Conservation (phyloP, 2,888 invertebrate species). For the Blastobasis adustella region DNA sequence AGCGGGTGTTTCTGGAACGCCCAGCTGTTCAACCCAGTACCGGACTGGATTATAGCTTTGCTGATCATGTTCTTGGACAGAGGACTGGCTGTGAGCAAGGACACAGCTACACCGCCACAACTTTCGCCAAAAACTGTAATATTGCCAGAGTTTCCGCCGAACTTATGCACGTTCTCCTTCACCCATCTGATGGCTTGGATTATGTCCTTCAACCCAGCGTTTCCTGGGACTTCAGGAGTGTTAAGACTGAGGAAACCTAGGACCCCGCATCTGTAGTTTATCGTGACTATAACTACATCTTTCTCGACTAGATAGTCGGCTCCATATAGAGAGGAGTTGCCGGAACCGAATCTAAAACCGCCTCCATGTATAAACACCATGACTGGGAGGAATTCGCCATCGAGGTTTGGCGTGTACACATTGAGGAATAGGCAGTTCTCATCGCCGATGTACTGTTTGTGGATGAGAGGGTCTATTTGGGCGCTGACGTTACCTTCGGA, state of each 20-base stretch:
- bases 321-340: constrained; percentile 60
- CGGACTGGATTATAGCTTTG: constrained; percentile 59
- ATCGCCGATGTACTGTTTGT: constrained; percentile 60
- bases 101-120: constrained; percentile 41
- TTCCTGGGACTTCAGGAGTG: constrained; percentile 63
- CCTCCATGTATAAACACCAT: constrained; percentile 77
- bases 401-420: constrained; percentile 77
- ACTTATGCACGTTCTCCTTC: constrained; percentile 53
- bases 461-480: constrained; percentile 63
- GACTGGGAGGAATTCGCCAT: constrained; percentile 64
- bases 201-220: constrained; percentile 62
- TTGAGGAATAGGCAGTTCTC: constrained; percentile 83
- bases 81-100: constrained; percentile 52
- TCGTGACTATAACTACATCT: constrained; percentile 71
- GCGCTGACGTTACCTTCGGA: constrained; percentile 76
- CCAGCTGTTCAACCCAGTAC: constrained; percentile 36
- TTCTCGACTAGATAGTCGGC: constrained; percentile 73
- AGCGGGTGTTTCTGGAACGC: constrained; percentile 43
- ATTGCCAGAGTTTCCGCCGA: constrained; percentile 59
- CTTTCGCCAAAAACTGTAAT: constrained; percentile 60
- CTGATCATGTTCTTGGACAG: constrained; percentile 45
- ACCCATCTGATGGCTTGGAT: constrained; percentile 56
- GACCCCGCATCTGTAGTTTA: constrained; percentile 70
- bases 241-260: constrained; percentile 59
- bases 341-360: constrained; percentile 67